Conservation (phyloP, 2,797 vertebrate genomes). For the Thamnophis elegans region DNA sequence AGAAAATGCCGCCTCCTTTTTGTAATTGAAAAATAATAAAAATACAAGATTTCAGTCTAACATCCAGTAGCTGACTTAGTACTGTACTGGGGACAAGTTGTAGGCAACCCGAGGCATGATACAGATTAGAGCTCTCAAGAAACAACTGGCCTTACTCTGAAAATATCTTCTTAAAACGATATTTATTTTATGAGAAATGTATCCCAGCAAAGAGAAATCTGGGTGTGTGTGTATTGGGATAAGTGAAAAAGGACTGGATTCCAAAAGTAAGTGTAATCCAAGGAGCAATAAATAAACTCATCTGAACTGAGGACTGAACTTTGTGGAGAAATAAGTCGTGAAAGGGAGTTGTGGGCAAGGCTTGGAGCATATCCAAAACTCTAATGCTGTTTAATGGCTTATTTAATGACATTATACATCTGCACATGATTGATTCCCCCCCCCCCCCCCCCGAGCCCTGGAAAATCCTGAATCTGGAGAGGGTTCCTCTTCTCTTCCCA, state of each 20-base stretch:
- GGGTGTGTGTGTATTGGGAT: neutral
- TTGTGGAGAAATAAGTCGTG: neutral
- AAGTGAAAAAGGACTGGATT: neutral
- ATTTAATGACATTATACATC: neutral
- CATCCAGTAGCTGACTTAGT: neutral
- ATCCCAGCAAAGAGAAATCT: neutral
- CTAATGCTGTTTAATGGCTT: neutral
- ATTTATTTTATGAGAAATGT: neutral
- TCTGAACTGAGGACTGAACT: neutral
- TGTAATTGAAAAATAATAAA: neutral
- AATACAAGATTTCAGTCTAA: neutral
- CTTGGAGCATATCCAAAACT: neutral
- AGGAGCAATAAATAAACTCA: neutral
- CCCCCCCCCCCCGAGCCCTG: neutral
- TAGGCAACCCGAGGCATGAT: neutral
- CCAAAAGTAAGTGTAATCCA: neutral
- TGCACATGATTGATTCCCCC: neutral
- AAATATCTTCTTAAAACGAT: neutral
- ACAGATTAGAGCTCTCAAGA: neutral
- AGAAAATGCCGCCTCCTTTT: neutral
- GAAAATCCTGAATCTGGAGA: neutral
- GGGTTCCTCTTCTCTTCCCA: neutral
- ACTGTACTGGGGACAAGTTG: neutral
- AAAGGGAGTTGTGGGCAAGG: neutral
- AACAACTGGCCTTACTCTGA: neutral